These are phyloP conservation scores for Apotomis turbidana DNA, from an alignment of 2,888 invertebrate species.

Conservation along the genomic window DNA sequence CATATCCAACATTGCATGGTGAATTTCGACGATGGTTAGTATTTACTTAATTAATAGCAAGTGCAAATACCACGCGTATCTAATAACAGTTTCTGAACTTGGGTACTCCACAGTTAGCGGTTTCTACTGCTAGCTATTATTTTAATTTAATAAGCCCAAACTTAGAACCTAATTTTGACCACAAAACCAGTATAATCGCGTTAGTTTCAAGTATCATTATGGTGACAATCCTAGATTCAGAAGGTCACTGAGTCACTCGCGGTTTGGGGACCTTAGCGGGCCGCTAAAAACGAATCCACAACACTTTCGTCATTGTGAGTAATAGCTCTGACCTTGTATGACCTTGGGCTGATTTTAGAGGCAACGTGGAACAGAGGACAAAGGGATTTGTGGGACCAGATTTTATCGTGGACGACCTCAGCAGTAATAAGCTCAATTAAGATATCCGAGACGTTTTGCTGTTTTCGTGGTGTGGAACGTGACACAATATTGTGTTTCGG, in stretches of 20 bases:
- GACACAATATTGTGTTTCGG: too few species aligned
- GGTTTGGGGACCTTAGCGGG: conserved; percentile 13
- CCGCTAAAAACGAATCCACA: conserved; percentile 8
- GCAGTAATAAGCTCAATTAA: conserved; percentile 8
- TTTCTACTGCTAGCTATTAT: neutral
- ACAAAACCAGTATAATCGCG: conserved; percentile 2
- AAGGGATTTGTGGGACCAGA: conserved; percentile 15
- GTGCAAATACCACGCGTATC: too few species aligned
- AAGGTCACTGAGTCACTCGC: conserved; percentile 37
- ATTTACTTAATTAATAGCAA: too few species aligned
- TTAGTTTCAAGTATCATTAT: conserved; percentile 11
- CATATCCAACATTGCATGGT: too few species aligned
- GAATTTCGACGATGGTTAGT: too few species aligned
- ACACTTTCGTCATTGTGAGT: conserved; percentile 22
- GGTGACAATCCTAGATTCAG: conserved; percentile 14
- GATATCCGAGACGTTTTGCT: neutral
- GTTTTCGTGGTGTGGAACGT: neutral
- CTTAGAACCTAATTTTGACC: conserved; percentile 3
- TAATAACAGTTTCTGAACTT: neutral
- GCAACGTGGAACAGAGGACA: conserved; percentile 11
- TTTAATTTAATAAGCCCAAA: conserved; percentile 17
- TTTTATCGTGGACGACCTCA: conserved; percentile 8
- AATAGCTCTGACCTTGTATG: conserved; percentile 19
- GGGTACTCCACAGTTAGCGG: neutral
- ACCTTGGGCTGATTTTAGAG: conserved; percentile 26